These are phyloP conservation scores for Achlya flavicornis DNA, from an alignment of 2,888 invertebrate genomes.

Conservation along the genomic window DNA sequence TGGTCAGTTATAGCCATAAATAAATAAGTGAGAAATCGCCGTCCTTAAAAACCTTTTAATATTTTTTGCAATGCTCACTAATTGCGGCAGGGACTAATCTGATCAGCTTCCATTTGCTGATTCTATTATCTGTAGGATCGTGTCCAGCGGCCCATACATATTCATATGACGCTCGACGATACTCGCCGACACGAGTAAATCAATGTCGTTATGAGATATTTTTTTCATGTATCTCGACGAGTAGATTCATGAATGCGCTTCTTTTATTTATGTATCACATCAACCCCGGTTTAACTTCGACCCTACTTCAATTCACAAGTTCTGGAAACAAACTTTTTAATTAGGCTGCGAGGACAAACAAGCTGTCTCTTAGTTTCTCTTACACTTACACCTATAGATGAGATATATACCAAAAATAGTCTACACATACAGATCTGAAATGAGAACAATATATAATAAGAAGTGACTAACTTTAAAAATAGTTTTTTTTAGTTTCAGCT, in stretches of 20 bases:
- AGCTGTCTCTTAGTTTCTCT: constrained; percentile 72
- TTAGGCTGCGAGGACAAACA: constrained; percentile 82
- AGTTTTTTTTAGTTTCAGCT: no score
- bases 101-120: constrained; percentile 74
- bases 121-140: constrained; percentile 78
- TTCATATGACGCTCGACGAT: constrained; percentile 65
- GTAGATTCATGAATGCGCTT: constrained; percentile 23
- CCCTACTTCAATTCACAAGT: constrained; percentile 69
- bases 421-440: no score
- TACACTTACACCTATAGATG: constrained; percentile 52
- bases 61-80: constrained; percentile 52
- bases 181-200: constrained; percentile 55
- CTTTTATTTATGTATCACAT: constrained; percentile 67
- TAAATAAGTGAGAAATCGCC: constrained; percentile 1
- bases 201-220: constrained; percentile 52
- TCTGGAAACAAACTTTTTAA: constrained; percentile 81
- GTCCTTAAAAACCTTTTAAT: not conserved
- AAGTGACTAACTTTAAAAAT: no score
- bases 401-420: not conserved
- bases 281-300: constrained; percentile 64
- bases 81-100: constrained; percentile 73
- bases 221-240: constrained; percentile 15
- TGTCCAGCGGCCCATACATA: constrained; percentile 73
- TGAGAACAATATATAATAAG: no score
- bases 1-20: no score